Evolutionary conservation across 2,888 invertebrate species (phyloP).

Genomic region (Macrophya annulata): DNA sequence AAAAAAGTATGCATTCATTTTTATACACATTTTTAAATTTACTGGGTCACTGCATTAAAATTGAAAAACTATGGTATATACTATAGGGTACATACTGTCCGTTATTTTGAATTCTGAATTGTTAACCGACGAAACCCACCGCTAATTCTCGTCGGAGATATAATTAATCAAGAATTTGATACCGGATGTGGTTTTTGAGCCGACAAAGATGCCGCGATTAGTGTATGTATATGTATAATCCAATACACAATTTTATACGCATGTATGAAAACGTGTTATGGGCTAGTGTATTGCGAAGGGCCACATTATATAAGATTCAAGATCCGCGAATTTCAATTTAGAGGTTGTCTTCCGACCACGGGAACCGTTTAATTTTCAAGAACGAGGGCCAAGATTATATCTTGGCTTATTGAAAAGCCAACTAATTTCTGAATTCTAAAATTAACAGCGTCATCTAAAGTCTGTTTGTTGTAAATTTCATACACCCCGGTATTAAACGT

Average conservation of each 20-base stretch:
- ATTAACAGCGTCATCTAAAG: neutral
- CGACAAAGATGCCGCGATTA: neutral
- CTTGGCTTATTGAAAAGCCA: neutral
- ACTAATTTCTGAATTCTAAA: neutral
- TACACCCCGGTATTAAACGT: neutral
- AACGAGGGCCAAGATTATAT: neutral
- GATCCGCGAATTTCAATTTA: neutral
- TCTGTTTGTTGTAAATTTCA: neutral
- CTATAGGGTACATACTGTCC: neutral
- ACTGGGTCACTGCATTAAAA: neutral
- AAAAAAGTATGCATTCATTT: neutral
- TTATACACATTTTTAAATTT: neutral
- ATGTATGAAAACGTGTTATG: neutral
- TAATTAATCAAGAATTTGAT: neutral
- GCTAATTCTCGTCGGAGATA: neutral
- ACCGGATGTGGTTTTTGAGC: neutral
- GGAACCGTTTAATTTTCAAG: constrained; percentile 1
- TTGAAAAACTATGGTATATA: neutral
- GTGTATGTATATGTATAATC: too few species aligned
- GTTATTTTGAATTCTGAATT: neutral
- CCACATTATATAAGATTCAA: neutral
- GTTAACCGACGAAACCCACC: neutral
- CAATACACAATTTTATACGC: neutral
- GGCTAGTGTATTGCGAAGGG: neutral
- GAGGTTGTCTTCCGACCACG: neutral